Base-by-base conservation (phyloP, 1,140 invertebrate species). In the Psilanteris sp. region DNA sequence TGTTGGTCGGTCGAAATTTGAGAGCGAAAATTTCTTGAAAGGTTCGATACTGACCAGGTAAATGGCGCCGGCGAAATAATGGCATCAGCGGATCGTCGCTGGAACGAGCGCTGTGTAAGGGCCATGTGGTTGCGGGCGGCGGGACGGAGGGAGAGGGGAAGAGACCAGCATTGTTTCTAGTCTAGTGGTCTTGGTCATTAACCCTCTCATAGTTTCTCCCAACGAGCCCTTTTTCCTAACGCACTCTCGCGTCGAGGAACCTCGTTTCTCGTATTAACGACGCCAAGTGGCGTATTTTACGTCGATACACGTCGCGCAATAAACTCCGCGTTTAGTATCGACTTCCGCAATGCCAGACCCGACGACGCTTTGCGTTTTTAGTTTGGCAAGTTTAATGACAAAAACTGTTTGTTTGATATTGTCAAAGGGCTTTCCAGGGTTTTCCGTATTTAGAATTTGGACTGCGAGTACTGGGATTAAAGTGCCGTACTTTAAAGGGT, bases 151-250 rank as follows among this genome's bases (percentile, higher is more conserved):
- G 20, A 32, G 14, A 13, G 29, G 24, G 54, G 29, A 10, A 18
- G 43, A 11, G 9, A 27, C 24, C 16, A 6, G 70, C 66, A 71
- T 74, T 78, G 76, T 78, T 73, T 78, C 66, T 61, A n/a, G 62
- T 72, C 66, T 68, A 75, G 71, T 64, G 67, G 71, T 70, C 59
- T 72, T 79, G 77, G 71, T 72, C 77, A 79, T 75, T 79, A 79
- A 75, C 71, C 61, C 72, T 64, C 76, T 74, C 59, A 39, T 20
- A 34, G 44, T 61, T 50, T 16, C 59, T 57, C 27, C 39, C 41
- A 6, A 16, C 29, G 3, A 55, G 39, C 57, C 50, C 36, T 16
- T 67, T 64, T 74, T 43, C 36, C 48, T 41, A 9, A 39, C 41
- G 43, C 50, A 34, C 27, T 64, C 37, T 54, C 44, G 18, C 22